Evolutionary conservation across 2,113 vertebrate genomes (phyloP).

Genomic region (Mola mola): DNA sequence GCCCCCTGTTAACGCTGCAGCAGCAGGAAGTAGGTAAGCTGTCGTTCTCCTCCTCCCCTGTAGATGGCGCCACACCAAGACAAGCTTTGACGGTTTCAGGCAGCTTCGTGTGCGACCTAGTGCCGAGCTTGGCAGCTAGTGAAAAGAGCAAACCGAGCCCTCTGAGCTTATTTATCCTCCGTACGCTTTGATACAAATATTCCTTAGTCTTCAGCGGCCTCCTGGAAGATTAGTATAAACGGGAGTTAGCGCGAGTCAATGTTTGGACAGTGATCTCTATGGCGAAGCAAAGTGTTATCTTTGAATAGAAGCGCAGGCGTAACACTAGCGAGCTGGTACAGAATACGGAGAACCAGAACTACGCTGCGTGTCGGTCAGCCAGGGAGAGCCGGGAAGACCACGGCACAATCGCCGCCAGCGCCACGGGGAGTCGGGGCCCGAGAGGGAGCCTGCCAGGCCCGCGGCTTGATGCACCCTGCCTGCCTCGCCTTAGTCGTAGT

Average conservation of each 20-base stretch:
- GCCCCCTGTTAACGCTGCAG: constrained; percentile 11
- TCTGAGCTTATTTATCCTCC: constrained; percentile 28
- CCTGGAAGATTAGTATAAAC: constrained; percentile 3
- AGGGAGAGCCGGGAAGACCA: constrained; percentile 57
- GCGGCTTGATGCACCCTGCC: constrained; percentile 80
- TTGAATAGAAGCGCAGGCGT: constrained; percentile 27
- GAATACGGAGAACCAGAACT: constrained; percentile 24
- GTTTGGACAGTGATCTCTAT: constrained; percentile 21
- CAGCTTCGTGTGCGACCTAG: constrained; percentile 72
- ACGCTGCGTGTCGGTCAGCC: constrained; percentile 49
- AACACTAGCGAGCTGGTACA: constrained; percentile 44
- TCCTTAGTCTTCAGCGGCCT: neutral
- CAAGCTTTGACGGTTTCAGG: constrained; percentile 15
- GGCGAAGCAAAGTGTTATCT: constrained; percentile 36
- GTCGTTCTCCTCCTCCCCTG: constrained; percentile 64
- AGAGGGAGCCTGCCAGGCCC: constrained; percentile 79
- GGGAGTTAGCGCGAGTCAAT: neutral
- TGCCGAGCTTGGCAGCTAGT: constrained; percentile 50
- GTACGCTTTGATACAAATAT: neutral
- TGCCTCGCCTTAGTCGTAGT: constrained; percentile 71
- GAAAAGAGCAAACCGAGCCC: constrained; percentile 30
- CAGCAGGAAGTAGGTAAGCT: neutral
- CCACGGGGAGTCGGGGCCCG: constrained; percentile 78
- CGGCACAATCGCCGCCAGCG: constrained; percentile 62
- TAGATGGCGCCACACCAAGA: constrained; percentile 45